Evolutionary conservation across 2,888 invertebrate genomes (phyloP), one percentile per base, ranked within the genome.

Genomic region (Drosophila glabriapex): DNA sequence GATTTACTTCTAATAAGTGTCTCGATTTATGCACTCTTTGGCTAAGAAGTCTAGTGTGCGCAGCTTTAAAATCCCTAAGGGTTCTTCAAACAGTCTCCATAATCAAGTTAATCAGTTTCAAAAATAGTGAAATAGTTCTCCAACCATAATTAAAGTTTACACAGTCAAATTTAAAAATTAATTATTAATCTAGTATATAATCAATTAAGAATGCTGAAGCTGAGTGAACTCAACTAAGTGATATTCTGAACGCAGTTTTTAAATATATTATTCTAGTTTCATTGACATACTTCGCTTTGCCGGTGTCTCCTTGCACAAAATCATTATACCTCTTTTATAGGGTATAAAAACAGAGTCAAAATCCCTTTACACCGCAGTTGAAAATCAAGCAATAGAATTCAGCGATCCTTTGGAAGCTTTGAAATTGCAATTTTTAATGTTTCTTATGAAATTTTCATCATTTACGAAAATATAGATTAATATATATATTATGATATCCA

Each of bases 1-100:
- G 78, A 84, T 78, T 86, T 69, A 41, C 60, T 39, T 64, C 73
- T 77, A 89, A 86, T 77, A 72, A 86, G 72, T 25, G 53, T 7
- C 12, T 46, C 50, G 68, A 76, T 71, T 76, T 53, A 50, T 60
- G 56, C 64, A 66, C 50, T 58, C 31, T 16, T 16, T 41, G 31
- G 25, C 3, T 35, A n/a, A 25, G 14, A 16, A 33, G 22, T 14
- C 4, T 22, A 7, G 7, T 7, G 22, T 22, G 7, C 6, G 4
- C 43, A 4, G 43, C 14, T 14, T 7, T 25, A 6, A 46, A 46
- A 16, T 25, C 46, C 16, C 10, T 2, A 6, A 14, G 46, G 7
- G 22, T 46, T 46, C 7, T 22, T 14, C 4, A 22, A 43, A 3
- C 14, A 7, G 6, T 22, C 14, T 22, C 1, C 10, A 12, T 4